Percentiles rank a stretch among this genome's conserved stretches.
phyloP scores from a whole-genome alignment of 2,797 vertebrate genomes.

The Scomberomorus guttatus region DNA sequence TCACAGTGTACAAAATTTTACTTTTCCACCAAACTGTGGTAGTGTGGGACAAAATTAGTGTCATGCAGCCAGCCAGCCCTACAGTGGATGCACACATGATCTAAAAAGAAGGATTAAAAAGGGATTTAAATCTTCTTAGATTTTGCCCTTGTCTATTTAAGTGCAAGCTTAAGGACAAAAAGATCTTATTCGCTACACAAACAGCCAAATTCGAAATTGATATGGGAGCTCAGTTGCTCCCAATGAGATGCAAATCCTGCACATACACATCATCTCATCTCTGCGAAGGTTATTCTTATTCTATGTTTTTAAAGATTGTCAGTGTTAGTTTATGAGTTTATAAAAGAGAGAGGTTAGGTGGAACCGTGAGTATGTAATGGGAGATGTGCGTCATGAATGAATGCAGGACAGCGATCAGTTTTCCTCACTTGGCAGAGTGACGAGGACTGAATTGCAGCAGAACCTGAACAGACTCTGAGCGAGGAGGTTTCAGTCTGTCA shows the following conservation, averaged over 20 bases:
- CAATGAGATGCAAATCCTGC: conserved; percentile 3
- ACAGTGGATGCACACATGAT: conserved; percentile 11
- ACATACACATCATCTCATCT: neutral
- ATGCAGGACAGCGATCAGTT: conserved; percentile 74
- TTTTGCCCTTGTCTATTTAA: conserved; percentile 23
- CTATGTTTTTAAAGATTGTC: conserved; percentile 15
- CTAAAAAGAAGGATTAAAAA: conserved; percentile 14
- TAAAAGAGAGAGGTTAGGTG: conserved; percentile 26
- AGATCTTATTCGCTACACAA: neutral
- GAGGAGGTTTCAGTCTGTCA: neutral
- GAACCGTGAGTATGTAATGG: conserved; percentile 64
- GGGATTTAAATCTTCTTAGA: conserved; percentile 34
- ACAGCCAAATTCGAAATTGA: neutral
- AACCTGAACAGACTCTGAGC: neutral
- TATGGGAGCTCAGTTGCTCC: neutral
- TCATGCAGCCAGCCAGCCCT: neutral
- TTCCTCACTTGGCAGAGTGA: conserved; percentile 57
- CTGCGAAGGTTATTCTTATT: neutral
- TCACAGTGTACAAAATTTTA: neutral
- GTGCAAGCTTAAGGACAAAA: neutral
- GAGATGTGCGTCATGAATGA: conserved; percentile 77
- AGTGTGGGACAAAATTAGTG: neutral
- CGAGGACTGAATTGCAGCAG: conserved; percentile 7
- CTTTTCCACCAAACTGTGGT: neutral
- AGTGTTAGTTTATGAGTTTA: conserved; percentile 12